These are phyloP conservation scores for Pseudanteris insignis DNA, from an alignment of 2,888 invertebrate genomes.

Conservation along the genomic window DNA sequence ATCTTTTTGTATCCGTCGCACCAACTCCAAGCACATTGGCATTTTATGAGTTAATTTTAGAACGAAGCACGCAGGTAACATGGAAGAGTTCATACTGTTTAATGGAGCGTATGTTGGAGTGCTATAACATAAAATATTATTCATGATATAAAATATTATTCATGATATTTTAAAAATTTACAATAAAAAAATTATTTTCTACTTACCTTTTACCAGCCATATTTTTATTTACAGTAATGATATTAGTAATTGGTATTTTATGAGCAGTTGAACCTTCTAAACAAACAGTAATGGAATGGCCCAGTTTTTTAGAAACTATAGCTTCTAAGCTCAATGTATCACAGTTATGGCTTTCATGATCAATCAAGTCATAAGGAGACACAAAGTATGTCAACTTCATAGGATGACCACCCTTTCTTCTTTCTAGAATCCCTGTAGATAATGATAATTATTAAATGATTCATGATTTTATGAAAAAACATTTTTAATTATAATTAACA, in stretches of 20 bases:
- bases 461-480: no score
- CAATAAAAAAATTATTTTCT: no score
- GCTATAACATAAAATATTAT: slow-evolving; percentile 63
- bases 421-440: slow-evolving; percentile 68
- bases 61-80: slow-evolving; percentile 91
- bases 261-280: slow-evolving; percentile 88
- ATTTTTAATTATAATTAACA: no score
- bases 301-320: slow-evolving; percentile 76
- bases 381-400: slow-evolving; percentile 95
- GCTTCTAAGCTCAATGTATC: slow-evolving; percentile 80
- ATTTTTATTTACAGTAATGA: slow-evolving; percentile 76
- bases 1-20: slow-evolving; percentile 74
- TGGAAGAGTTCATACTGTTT: slow-evolving; percentile 85
- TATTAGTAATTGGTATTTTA: slow-evolving; percentile 79
- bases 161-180: no score
- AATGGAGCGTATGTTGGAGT: slow-evolving; percentile 83
- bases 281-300: slow-evolving; percentile 88
- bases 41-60: slow-evolving; percentile 83
- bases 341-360: slow-evolving; percentile 77
- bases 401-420: slow-evolving; percentile 74
- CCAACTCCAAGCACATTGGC: slow-evolving; percentile 82
- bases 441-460: no score
- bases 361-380: slow-evolving; percentile 89
- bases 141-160: no score
- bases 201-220: slow-evolving; percentile 78